phyloP scores from a whole-genome alignment of 2,113 vertebrate genomes.

The Barbus barbus region DNA sequence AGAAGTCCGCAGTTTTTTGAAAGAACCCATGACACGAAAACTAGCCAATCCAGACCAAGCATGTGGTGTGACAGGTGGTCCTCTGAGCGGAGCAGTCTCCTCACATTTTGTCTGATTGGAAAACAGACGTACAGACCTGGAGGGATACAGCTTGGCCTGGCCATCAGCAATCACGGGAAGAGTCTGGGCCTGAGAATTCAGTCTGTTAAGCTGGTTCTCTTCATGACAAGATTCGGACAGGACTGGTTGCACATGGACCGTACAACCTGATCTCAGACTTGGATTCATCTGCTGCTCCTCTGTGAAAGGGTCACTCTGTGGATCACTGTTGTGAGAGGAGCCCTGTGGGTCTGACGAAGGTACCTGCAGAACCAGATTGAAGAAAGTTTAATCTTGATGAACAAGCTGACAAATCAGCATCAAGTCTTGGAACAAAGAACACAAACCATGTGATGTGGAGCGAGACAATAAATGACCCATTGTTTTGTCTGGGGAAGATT shows the following conservation, averaged over 20 bases:
- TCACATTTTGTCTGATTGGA: conserved; percentile 78
- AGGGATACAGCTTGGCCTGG: conserved; percentile 77
- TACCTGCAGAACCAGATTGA: conserved; percentile 73
- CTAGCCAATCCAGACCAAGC: conserved; percentile 86
- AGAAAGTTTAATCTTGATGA: neutral
- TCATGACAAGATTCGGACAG: conserved; percentile 69
- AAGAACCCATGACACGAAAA: conserved; percentile 88
- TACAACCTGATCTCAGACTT: conserved; percentile 63
- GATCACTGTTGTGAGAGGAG: conserved; percentile 62
- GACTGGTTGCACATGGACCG: conserved; percentile 74
- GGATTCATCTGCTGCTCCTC: conserved; percentile 57
- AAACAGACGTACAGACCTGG: conserved; percentile 85
- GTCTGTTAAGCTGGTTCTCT: conserved; percentile 67
- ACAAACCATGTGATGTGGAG: neutral
- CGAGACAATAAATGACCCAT: conserved; percentile 4
- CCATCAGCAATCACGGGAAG: conserved; percentile 66
- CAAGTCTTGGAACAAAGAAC: neutral
- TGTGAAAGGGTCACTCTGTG: conserved; percentile 62
- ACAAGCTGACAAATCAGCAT: neutral
- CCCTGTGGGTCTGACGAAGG: conserved; percentile 63
- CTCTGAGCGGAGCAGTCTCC: conserved; percentile 74
- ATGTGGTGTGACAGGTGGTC: conserved; percentile 66
- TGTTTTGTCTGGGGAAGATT: neutral
- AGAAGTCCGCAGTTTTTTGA: conserved; percentile 91
- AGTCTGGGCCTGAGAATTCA: conserved; percentile 66